Base-by-base conservation (phyloP, 2,113 vertebrate species). In the Sturnus vulgaris region DNA sequence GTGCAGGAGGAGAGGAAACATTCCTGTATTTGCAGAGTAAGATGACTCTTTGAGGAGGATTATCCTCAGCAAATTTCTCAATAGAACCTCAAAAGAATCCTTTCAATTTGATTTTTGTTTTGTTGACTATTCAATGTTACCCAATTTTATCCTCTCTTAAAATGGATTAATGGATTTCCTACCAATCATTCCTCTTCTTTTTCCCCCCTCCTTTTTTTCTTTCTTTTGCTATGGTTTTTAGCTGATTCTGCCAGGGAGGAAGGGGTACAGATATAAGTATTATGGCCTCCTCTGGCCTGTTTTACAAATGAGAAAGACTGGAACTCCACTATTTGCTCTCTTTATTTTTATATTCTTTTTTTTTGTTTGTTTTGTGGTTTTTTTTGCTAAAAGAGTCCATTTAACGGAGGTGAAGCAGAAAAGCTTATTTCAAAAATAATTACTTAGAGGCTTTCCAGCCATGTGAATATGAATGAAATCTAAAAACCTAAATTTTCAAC, bases 361-460 rank as follows among this genome's bases (percentile, higher is more conserved):
- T 35, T 10, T 19, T 31, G 15, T 44, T 44, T 37, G 37, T 37
- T 17, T 44, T 44, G 18, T 40, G 12, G 5, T 33, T 37, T 60
- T 78, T 17, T 24, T 24, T 14, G 0, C 18, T 55, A 70, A 76
- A 53, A 49, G 90, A 55, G 15, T 61, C 33, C 10, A 65, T 91
- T 89, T 82, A 70, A 73, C 86, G 39, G 63, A 95, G 10, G 6
- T 81, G 63, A 94, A 93, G 92, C 66, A 78, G 87, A 94, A 95
- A 95, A 94, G 18, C 88, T 92, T 68, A 72, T 94, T 95, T 75
- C 60, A 88, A 81, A 92, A 92, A 75, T 81, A 92, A 95, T 93
- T 92, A 90, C 28, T 46, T 50, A 28, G 22, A 79, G 44, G 11
- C 24, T 90, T 90, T 80, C 17, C 59, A 88, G 30, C 44, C 31